phyloP scores from a whole-genome alignment of 2,888 invertebrate genomes.

The Argyra leucocephala region DNA sequence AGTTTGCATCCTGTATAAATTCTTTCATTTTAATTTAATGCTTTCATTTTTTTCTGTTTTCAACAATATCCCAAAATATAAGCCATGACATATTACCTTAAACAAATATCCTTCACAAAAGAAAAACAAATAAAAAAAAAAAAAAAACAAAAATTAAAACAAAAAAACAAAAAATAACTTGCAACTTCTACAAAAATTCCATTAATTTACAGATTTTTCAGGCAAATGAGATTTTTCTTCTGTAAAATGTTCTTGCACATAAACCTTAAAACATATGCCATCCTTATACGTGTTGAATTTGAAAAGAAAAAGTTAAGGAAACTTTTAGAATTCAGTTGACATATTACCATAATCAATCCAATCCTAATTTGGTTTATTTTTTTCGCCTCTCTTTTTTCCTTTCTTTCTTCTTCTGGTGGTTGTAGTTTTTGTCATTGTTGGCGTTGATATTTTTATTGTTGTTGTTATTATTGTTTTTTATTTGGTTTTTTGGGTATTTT shows the following conservation, averaged over 20 bases:
- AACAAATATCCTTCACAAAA: neutral
- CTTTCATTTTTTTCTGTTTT: neutral
- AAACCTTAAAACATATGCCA: neutral
- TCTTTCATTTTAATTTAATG: neutral
- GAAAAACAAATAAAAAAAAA: neutral
- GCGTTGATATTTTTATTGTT: neutral
- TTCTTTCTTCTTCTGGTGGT: no score
- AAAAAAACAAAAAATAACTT: no score
- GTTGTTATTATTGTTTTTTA: neutral
- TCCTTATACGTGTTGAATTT: no score
- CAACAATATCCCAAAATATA: neutral
- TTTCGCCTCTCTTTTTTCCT: no score
- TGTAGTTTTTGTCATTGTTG: no score
- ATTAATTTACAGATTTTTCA: neutral
- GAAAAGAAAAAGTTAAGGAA: neutral
- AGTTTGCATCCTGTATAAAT: no score
- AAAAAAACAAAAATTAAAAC: no score
- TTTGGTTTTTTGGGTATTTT: neutral
- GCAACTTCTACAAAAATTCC: no score
- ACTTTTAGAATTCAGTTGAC: neutral
- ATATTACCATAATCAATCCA: constrained; percentile 3
- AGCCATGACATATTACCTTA: neutral
- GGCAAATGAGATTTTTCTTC: neutral
- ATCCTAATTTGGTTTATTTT: neutral
- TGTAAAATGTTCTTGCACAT: neutral